Percentiles rank a stretch among this genome's conserved stretches.
phyloP scores from a whole-genome alignment of 2,888 invertebrate species.

The Chrysolina oricalcia region DNA sequence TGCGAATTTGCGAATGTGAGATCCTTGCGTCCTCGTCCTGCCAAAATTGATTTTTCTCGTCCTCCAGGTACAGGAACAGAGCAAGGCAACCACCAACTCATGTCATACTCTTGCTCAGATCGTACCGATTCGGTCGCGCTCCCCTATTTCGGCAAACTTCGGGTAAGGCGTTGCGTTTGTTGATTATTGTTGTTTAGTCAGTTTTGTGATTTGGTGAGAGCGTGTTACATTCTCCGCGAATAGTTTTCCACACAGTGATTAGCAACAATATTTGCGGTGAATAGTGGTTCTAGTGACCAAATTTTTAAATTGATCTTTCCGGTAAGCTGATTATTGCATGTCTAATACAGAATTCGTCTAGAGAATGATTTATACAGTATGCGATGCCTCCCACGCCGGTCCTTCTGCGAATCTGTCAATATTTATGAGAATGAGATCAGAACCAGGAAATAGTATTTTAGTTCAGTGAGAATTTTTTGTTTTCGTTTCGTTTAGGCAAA shows the following conservation, averaged over 20 bases:
- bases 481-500: neutral
- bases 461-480: neutral
- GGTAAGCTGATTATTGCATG: conserved; percentile 41
- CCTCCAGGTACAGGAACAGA: conserved; percentile 25
- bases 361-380: conserved; percentile 8
- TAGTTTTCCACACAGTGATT: conserved; percentile 43
- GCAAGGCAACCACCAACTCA: conserved; percentile 43
- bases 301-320: conserved; percentile 35
- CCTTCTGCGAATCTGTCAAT: conserved; percentile 45
- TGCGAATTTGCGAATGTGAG: neutral
- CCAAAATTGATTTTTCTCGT: conserved; percentile 44
- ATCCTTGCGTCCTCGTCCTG: conserved; percentile 20
- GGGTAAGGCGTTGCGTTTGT: conserved; percentile 46
- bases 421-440: conserved; percentile 36
- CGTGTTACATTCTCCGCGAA: conserved; percentile 30
- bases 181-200: conserved; percentile 48
- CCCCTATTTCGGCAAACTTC: conserved; percentile 42
- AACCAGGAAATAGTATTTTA: neutral
- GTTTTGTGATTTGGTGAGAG: conserved; percentile 48
- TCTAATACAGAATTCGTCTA: conserved; percentile 32
- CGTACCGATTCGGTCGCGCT: conserved; percentile 28
- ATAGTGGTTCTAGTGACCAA: conserved; percentile 42
- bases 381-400: conserved; percentile 52
- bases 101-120: conserved; percentile 2
- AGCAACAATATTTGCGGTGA: conserved; percentile 43